Evolutionary conservation across 2,888 invertebrate genomes (phyloP), one percentile per base, ranked within the genome.

Genomic region (Mythimna albipuncta): DNA sequence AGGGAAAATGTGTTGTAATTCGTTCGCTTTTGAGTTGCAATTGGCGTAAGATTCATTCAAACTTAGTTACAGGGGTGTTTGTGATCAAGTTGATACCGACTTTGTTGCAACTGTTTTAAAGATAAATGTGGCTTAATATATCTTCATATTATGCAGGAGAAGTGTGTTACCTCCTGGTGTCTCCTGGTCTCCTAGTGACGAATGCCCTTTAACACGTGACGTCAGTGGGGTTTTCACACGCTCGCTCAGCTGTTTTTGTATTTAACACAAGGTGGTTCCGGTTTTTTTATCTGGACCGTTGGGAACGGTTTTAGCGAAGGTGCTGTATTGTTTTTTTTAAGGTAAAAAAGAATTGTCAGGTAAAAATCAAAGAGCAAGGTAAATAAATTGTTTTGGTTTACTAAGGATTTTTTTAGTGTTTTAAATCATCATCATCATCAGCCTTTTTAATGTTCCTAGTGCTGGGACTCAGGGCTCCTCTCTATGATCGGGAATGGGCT

Each of bases 161-260:
- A 19, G 44, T 79, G 64, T 44, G 71, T 57, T 47, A 84, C 62
- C 88, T 92, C 90, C 78, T 87, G 59, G 67, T 69, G 44, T 57
- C 44, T 89, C 85, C 89, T 94, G 90, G 9, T 82, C 41, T 78
- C 94, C 93, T 95, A 87, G 94, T 95, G 91, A 74, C 72, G 69
- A 81, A 86, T 93, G 93, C 92, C 93, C 94, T 93, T 93, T 93
- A 89, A 89, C 93, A 93, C 93, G 93, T 94, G 95, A 94, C 94
- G 94, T 94, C 94, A 93, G 88, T 84, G 80, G 69, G 52, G 70
- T 64, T 81, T 85, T 86, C 84, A 84, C 83, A 83, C 78, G 79
- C 81, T 47, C 16, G 41, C 50, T 68, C 74, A 74, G 67, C 57
- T 55, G 64, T 74, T 63, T 54, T 65, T 57, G 57, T 58, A 26